Evolutionary conservation across 2,113 vertebrate species (phyloP).

Genomic region (Crypturellus undulatus): DNA sequence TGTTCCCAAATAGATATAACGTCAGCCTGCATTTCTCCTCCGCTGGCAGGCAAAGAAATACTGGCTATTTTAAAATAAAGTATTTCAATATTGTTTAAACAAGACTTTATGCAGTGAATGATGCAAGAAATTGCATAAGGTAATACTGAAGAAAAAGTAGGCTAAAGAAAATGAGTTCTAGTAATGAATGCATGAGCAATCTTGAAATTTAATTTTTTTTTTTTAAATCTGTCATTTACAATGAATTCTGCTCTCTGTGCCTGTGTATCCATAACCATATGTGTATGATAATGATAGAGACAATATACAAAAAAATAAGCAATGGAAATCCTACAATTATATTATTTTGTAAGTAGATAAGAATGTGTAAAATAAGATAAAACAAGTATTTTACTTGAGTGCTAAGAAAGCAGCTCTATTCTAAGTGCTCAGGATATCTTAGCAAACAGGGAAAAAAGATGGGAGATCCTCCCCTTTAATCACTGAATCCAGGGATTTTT

Average conservation of each 20-base stretch:
- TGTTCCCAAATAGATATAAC: neutral
- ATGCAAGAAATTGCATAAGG: neutral
- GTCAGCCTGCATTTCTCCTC: neutral
- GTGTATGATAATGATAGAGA: neutral
- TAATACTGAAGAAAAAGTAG: neutral
- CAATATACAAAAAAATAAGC: neutral
- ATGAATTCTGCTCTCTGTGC: neutral
- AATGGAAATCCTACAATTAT: rapidly evolving
- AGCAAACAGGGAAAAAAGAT: neutral
- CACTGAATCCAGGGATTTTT: neutral
- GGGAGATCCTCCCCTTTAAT: neutral
- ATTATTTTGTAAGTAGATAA: neutral
- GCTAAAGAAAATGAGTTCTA: neutral
- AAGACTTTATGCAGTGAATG: neutral
- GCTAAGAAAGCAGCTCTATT: neutral
- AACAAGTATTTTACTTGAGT: neutral
- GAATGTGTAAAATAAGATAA: neutral
- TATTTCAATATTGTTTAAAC: neutral
- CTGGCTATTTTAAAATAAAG: neutral
- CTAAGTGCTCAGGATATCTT: neutral
- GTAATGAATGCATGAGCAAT: neutral
- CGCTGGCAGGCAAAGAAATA: neutral
- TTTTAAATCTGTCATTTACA: neutral
- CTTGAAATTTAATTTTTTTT: neutral
- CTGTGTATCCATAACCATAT: neutral